A percentile compares a stretch with the other conserved stretches of the same genome.
Evolutionary conservation across 2,888 invertebrate genomes (phyloP).

Genomic region (Drosophila siamana): DNA sequence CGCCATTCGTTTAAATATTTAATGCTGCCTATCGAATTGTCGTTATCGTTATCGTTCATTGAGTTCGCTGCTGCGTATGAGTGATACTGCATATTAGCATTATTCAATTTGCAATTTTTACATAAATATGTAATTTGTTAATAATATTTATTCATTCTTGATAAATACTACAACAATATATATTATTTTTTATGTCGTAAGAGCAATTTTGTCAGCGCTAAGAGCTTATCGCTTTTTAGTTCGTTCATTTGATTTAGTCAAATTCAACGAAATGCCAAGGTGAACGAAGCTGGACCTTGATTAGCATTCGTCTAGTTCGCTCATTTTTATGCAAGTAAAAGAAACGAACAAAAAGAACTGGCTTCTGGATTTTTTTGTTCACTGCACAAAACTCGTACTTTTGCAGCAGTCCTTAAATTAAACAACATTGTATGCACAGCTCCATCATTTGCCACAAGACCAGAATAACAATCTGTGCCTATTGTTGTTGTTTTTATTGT

Average conservation of each 20-base stretch:
- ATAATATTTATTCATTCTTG: too few relatives aligned
- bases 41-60: neutral
- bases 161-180: too few relatives aligned
- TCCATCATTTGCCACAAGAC: neutral
- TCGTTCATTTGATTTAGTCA: neutral
- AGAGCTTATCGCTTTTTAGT: neutral
- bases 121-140: too few relatives aligned
- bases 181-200: too few relatives aligned
- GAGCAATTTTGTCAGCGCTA: too few relatives aligned
- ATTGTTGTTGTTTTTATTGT: neutral
- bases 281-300: neutral
- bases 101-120: neutral
- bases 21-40: neutral
- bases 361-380: neutral
- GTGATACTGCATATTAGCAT: neutral
- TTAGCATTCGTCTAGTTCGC: neutral
- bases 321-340: neutral
- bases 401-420: neutral
- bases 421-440: constrained; percentile 1
- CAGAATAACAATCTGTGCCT: constrained; percentile 8
- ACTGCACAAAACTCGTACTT: neutral
- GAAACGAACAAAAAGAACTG: neutral
- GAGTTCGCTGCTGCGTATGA: too few relatives aligned
- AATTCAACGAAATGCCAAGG: too few relatives aligned
- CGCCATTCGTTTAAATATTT: neutral